Conservation (phyloP, 1,140 invertebrate species). For the Hydropsyche tenuis region DNA sequence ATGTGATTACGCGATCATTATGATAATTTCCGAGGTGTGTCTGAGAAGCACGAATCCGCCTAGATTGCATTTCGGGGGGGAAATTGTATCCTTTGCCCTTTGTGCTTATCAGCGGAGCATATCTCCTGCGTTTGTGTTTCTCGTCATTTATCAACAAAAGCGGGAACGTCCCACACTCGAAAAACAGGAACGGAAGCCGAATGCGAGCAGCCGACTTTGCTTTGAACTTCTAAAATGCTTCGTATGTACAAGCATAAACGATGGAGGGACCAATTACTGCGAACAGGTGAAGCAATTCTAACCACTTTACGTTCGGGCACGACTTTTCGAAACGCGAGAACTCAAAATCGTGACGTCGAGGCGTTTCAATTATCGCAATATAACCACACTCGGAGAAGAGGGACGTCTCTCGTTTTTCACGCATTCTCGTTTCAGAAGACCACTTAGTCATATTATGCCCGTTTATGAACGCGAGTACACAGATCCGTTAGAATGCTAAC, state of each 20-base stretch:
- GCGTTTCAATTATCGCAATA: slow-evolving; percentile 8
- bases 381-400: neutral
- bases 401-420: neutral
- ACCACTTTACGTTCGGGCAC: slow-evolving; percentile 1
- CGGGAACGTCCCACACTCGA: slow-evolving; percentile 6
- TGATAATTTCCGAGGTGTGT: slow-evolving; percentile 1
- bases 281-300: slow-evolving; percentile 19
- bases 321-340: neutral
- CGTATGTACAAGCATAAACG: too few relatives aligned
- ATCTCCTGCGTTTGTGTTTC: slow-evolving; percentile 18
- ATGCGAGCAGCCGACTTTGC: neutral
- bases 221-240: too few relatives aligned
- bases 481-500: too few relatives aligned
- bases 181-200: neutral
- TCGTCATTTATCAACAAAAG: slow-evolving; percentile 17
- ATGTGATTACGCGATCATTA: neutral
- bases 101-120: neutral
- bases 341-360: slow-evolving; percentile 20
- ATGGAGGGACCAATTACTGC: slow-evolving; percentile 12
- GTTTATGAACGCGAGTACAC: too few relatives aligned
- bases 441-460: neutral
- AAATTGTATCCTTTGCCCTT: neutral
- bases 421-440: too few relatives aligned
- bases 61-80: neutral
- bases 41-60: neutral